phyloP scores from a whole-genome alignment of 2,113 vertebrate genomes.

The Mormyrus iriodes region DNA sequence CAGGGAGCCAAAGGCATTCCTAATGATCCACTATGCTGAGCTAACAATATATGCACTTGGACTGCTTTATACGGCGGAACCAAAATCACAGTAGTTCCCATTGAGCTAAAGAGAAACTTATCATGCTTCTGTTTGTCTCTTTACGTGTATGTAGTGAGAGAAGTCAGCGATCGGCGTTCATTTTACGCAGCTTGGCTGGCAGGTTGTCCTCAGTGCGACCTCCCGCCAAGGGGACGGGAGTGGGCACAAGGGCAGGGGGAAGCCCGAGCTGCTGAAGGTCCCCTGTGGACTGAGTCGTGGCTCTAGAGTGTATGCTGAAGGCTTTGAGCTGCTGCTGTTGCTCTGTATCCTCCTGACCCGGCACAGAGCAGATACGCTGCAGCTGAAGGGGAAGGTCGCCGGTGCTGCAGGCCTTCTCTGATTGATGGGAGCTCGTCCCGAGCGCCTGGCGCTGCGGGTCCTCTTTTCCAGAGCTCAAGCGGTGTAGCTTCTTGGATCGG shows the following conservation, averaged over 20 bases:
- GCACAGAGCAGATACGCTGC: slow-evolving; percentile 58
- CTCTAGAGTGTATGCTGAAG: slow-evolving; percentile 51
- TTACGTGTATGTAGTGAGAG: not conserved
- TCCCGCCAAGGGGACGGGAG: slow-evolving; percentile 32
- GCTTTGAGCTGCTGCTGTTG: slow-evolving; percentile 58
- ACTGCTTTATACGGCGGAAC: not conserved
- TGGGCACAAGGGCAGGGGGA: slow-evolving; percentile 35
- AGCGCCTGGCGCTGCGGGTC: slow-evolving; percentile 48
- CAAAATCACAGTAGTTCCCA: not conserved
- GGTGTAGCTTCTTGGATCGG: slow-evolving; percentile 66
- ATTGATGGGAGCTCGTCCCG: slow-evolving; percentile 46
- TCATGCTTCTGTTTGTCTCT: not conserved
- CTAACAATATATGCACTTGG: not conserved
- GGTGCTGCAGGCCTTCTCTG: slow-evolving; percentile 63
- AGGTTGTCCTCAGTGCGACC: slow-evolving; percentile 62
- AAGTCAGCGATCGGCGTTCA: slow-evolving; percentile 61
- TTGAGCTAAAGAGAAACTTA: not conserved
- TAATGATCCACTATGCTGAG: not conserved
- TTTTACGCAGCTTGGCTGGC: slow-evolving; percentile 64
- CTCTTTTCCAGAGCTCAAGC: slow-evolving; percentile 65
- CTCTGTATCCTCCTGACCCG: slow-evolving; percentile 54
- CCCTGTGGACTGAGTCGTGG: slow-evolving; percentile 42
- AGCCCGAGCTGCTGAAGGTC: slow-evolving; percentile 52
- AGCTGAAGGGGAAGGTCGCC: slow-evolving; percentile 69
- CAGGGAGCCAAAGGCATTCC: not conserved